These are phyloP conservation scores for Helogale parvula DNA, from an alignment of 2,113 vertebrate genomes.

Conservation along the genomic window DNA sequence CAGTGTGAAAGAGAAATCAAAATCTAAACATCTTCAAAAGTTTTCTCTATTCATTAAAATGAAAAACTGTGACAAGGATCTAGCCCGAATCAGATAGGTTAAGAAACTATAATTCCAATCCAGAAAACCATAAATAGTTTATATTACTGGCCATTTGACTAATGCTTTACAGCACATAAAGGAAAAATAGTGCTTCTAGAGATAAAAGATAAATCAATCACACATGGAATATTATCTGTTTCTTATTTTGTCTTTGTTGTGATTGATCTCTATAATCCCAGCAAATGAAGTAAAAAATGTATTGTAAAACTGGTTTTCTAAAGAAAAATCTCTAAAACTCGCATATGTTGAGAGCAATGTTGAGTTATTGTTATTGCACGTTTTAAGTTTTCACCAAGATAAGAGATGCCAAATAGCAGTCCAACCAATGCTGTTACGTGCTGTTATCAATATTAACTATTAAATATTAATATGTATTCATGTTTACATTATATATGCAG, in stretches of 20 bases:
- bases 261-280: slow-evolving; percentile 58
- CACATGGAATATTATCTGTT: slow-evolving; percentile 47
- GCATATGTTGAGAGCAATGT: neutral
- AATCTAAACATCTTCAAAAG: slow-evolving; percentile 52
- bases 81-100: slow-evolving; percentile 46
- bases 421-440: neutral
- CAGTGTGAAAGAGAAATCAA: slow-evolving; percentile 37
- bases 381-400: slow-evolving; percentile 19
- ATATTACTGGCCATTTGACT: slow-evolving; percentile 61
- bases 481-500: neutral
- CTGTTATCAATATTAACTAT: neutral
- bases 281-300: slow-evolving; percentile 49
- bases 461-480: neutral
- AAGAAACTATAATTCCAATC: slow-evolving; percentile 55
- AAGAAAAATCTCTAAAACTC: slow-evolving; percentile 25
- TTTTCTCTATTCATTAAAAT: slow-evolving; percentile 69
- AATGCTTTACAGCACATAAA: neutral
- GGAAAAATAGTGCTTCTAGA: slow-evolving; percentile 38
- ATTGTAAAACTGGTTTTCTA: neutral
- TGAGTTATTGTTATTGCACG: neutral
- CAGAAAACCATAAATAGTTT: slow-evolving; percentile 58
- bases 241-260: slow-evolving; percentile 24
- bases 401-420: neutral
- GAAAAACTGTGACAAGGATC: slow-evolving; percentile 52
- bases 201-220: slow-evolving; percentile 63